Evolutionary conservation across 2,888 invertebrate species (phyloP).

Genomic region (Griposia aprilina): DNA sequence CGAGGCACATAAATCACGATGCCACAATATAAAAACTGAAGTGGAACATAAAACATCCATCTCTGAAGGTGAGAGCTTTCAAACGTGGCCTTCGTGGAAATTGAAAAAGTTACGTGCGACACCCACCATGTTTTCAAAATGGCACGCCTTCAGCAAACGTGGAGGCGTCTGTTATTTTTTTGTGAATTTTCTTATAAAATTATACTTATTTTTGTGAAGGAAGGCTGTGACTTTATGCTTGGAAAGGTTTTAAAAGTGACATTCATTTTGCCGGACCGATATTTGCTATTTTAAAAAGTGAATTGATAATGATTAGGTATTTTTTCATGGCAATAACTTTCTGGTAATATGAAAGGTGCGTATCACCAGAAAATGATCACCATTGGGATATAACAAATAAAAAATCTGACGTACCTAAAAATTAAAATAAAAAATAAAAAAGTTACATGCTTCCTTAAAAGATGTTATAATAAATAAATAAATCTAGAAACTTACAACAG

Average conservation of each 20-base stretch:
- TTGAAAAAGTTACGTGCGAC: conserved; percentile 69
- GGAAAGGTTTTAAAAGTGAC: neutral
- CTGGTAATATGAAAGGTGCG: neutral
- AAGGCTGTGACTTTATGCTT: neutral
- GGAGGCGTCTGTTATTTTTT: conserved; percentile 9
- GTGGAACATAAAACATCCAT: conserved; percentile 42
- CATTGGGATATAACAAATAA: neutral
- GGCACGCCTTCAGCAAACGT: conserved; percentile 14
- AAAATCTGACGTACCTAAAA: too few relatives aligned
- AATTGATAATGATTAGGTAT: neutral
- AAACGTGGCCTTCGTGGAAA: conserved; percentile 61
- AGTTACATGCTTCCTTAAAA: too few relatives aligned
- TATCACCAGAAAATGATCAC: neutral
- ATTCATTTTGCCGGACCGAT: neutral
- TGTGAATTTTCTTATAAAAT: conserved; percentile 5
- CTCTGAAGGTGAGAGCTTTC: conserved; percentile 12
- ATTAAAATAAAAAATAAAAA: too few relatives aligned
- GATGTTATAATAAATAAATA: too few relatives aligned
- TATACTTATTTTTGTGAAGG: conserved; percentile 1
- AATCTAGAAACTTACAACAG: too few relatives aligned
- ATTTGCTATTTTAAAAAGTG: neutral
- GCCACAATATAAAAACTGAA: conserved; percentile 34
- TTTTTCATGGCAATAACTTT: neutral
- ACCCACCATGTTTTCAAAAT: conserved; percentile 29
- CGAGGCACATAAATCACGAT: conserved; percentile 33